Evolutionary conservation across 2,888 invertebrate genomes (phyloP).

Genomic region (Hetaerina titia): DNA sequence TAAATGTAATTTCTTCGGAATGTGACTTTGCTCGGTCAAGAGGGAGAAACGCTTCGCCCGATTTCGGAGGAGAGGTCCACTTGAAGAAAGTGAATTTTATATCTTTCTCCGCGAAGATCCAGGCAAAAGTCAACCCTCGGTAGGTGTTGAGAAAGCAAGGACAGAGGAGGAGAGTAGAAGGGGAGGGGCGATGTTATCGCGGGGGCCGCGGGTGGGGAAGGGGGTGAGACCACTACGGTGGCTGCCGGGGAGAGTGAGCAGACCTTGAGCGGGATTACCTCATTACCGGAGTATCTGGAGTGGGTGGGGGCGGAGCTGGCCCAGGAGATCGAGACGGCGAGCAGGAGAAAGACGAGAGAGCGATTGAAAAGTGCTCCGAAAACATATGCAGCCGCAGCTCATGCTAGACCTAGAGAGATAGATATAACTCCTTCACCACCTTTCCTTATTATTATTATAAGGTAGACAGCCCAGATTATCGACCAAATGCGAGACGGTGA

Average conservation of each 20-base stretch:
- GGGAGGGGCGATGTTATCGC: background rate
- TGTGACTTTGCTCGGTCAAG: background rate
- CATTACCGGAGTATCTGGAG: background rate
- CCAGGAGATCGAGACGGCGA: background rate
- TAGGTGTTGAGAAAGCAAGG: background rate
- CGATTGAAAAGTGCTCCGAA: background rate
- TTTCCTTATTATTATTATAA: too few relatives aligned
- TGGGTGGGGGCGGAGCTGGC: background rate
- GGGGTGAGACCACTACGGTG: too few relatives aligned
- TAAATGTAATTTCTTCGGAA: too few relatives aligned
- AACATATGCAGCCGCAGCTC: too few relatives aligned
- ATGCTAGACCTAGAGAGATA: too few relatives aligned
- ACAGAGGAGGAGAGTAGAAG: background rate
- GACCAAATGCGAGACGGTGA: too few relatives aligned
- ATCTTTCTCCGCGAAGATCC: background rate
- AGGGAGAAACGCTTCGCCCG: background rate
- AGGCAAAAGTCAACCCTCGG: background rate
- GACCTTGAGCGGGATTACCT: conserved; percentile 1
- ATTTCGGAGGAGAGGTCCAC: background rate
- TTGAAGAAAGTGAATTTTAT: background rate
- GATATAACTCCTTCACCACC: too few relatives aligned
- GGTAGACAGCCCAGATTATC: too few relatives aligned
- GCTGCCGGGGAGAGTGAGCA: background rate
- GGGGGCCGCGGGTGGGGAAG: too few relatives aligned
- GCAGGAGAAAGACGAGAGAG: background rate